Base-by-base conservation (phyloP, 2,113 vertebrate genomes). In the Hippocampus barbouri region DNA sequence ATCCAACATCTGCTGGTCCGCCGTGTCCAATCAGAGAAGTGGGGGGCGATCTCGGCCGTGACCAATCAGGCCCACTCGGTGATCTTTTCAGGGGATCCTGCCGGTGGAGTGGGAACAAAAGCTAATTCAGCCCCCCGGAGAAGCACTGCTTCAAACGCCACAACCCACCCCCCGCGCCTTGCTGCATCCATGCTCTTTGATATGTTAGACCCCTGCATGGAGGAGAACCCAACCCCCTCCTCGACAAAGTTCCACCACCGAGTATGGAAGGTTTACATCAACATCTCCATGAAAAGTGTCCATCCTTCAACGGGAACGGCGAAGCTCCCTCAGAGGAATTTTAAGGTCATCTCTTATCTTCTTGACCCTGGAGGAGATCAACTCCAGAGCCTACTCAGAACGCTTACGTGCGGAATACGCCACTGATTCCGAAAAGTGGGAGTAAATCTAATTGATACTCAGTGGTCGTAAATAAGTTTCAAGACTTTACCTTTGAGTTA, bases 1-100 rank as follows among this genome's bases (percentile, higher is more conserved):
- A 81, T 78, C 79, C 86, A 91, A 93, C 90, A 92, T 92, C 91
- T 92, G 93, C 90, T 86, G 18, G 79, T 69, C 77, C 73, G 63
- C 71, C 71, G 15, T 30, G 81, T 71, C 93, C 91, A 93, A 93
- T 93, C 89, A 88, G 75, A 90, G 77, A 14, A 10, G 68, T 4
- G 30, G 30, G 79, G 89, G 84, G 76, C 73, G 41, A 47, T 72
- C 38, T 59, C 78, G 83, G 88, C 87, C 86, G 76, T 86, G 90
- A 92, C 92, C 18, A 93, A 93, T 92, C 83, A 27, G 87, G 43
- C 64, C 64, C 64, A 79, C 89, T 91, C 72, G 82, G 78, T 88
- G 88, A 91, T 91, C 91, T 91, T 93, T 93, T 93, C 91, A 93
- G 85, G 87, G 86, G 87, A 88, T 91, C 88, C 88, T 83, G 84